phyloP scores from a whole-genome alignment of 2,888 invertebrate genomes.

The Timema cristinae region DNA sequence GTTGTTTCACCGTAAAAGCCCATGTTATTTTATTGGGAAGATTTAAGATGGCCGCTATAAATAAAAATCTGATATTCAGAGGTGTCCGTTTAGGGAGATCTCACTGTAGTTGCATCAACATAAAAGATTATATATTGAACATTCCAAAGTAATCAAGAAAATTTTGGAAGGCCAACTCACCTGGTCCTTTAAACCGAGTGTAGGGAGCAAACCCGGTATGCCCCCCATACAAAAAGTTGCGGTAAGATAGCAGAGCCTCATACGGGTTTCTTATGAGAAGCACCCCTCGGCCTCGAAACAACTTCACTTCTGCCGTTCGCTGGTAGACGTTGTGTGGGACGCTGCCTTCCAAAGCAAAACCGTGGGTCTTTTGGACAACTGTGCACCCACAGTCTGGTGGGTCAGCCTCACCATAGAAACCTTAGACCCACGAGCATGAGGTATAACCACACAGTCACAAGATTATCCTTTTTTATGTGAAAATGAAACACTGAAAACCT shows the following conservation, averaged over 20 bases:
- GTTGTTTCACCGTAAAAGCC: too few relatives aligned
- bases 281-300: conserved; percentile 36
- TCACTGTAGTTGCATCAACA: too few relatives aligned
- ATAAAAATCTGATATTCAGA: too few relatives aligned
- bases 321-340: conserved; percentile 29
- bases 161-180: conserved; percentile 29
- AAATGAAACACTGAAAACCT: too few relatives aligned
- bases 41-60: too few relatives aligned
- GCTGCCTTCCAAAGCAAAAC: conserved; percentile 32
- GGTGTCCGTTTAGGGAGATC: too few relatives aligned
- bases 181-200: conserved; percentile 39
- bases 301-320: conserved; percentile 29
- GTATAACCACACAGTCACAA: too few relatives aligned
- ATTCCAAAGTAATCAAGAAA: too few relatives aligned
- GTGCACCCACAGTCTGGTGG: conserved; percentile 39
- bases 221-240: conserved; percentile 41
- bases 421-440: conserved; percentile 28
- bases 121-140: too few relatives aligned
- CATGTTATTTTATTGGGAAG: too few relatives aligned
- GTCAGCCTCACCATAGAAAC: conserved; percentile 40
- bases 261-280: conserved; percentile 42
- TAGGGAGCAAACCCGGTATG: conserved; percentile 39
- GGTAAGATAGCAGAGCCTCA: conserved; percentile 40
- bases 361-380: conserved; percentile 41
- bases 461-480: too few relatives aligned